phyloP scores from a whole-genome alignment of 2,888 invertebrate species.

The Isoperla grammatica region DNA sequence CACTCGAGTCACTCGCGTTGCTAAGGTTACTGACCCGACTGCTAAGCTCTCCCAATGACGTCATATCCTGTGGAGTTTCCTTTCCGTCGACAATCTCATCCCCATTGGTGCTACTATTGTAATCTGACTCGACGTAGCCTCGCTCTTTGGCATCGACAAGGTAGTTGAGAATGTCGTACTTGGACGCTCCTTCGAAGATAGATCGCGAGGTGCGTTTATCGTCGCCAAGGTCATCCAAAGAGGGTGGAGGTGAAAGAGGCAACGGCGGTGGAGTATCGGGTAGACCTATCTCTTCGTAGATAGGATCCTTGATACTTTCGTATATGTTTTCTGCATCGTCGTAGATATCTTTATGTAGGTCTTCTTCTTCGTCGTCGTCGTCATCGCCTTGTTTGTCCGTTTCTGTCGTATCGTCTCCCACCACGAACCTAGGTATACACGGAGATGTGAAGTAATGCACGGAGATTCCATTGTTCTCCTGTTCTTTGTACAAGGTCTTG shows the following conservation, averaged over 20 bases:
- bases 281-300: slow-evolving; percentile 44
- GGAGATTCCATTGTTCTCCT: slow-evolving; percentile 10
- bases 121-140: slow-evolving; percentile 62
- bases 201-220: slow-evolving; percentile 24
- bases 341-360: slow-evolving; percentile 33
- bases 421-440: slow-evolving; percentile 10
- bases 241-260: slow-evolving; percentile 64
- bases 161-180: slow-evolving; percentile 85
- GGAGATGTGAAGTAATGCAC: slow-evolving; percentile 11
- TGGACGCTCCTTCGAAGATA: slow-evolving; percentile 70
- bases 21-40: slow-evolving; percentile 71
- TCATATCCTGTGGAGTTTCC: slow-evolving; percentile 33
- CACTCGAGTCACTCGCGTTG: slow-evolving; percentile 79
- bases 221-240: slow-evolving; percentile 10
- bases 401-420: slow-evolving; percentile 15
- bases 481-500: not conserved
- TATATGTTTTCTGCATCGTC: slow-evolving; percentile 41
- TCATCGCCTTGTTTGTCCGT: slow-evolving; percentile 21
- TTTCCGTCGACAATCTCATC: slow-evolving; percentile 25
- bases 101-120: slow-evolving; percentile 20
- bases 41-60: slow-evolving; percentile 50
- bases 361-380: slow-evolving; percentile 37
- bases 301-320: slow-evolving; percentile 45
- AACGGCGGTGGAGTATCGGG: slow-evolving; percentile 62
- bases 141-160: slow-evolving; percentile 80